Evolutionary conservation across 2,888 invertebrate species (phyloP).

Genomic region (Agrochola circellaris): DNA sequence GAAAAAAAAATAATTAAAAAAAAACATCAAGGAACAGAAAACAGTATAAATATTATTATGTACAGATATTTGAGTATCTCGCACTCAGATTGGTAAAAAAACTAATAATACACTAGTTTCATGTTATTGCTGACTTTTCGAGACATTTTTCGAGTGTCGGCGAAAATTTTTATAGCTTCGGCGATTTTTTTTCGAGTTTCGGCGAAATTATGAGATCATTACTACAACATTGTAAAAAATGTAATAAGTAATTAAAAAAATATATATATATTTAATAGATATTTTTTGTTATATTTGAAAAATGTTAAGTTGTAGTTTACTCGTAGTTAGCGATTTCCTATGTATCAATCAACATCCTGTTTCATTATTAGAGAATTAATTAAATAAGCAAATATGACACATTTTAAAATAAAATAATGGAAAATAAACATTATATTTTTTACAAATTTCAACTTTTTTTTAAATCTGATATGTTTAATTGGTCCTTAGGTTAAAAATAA

Average conservation of each 20-base stretch:
- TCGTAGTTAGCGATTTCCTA: neutral
- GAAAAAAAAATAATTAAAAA: conserved; percentile 58
- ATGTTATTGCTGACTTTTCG: conserved; percentile 46
- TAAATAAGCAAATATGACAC: neutral
- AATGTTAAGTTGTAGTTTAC: neutral
- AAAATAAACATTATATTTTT: neutral
- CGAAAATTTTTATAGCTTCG: neutral
- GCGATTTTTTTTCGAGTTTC: neutral
- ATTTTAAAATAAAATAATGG: no score
- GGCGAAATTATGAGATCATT: conserved; percentile 53
- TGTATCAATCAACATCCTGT: neutral
- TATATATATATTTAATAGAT: neutral
- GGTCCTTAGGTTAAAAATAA: conserved; percentile 28
- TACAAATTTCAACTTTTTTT: neutral
- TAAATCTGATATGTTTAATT: conserved; percentile 46
- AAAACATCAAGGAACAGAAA: conserved; percentile 66
- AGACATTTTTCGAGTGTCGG: conserved; percentile 23
- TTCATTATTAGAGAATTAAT: neutral
- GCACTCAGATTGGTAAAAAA: conserved; percentile 65
- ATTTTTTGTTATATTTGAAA: neutral
- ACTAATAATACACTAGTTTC: conserved; percentile 53
- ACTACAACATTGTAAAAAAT: conserved; percentile 36
- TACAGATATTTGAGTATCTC: conserved; percentile 72
- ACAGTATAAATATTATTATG: conserved; percentile 79
- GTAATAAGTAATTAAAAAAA: conserved; percentile 8